phyloP scores from a whole-genome alignment of 2,888 invertebrate genomes.

The Philaethria dido region DNA sequence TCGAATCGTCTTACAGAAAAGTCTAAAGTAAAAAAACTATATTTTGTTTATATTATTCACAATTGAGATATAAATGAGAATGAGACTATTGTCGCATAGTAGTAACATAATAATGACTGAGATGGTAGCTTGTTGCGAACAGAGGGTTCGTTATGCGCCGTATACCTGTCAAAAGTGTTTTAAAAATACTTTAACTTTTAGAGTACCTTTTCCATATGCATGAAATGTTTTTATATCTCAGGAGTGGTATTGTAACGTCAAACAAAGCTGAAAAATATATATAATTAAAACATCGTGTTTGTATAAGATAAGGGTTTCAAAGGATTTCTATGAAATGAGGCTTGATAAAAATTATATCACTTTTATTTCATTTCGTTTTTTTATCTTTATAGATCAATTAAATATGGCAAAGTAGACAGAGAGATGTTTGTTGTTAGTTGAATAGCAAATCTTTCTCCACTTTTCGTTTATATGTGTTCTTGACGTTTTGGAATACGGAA shows the following conservation, averaged over 20 bases:
- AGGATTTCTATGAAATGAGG: not conserved
- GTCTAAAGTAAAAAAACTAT: not conserved
- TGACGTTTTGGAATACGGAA: too few species aligned
- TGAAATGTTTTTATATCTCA: conserved; percentile 76
- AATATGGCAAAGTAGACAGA: not conserved
- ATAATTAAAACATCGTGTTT: conserved; percentile 1
- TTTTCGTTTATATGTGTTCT: too few species aligned
- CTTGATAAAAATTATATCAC: not conserved
- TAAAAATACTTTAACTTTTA: conserved; percentile 68
- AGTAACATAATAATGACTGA: conserved; percentile 54
- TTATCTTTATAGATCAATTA: not conserved
- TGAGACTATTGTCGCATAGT: not conserved
- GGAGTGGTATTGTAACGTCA: conserved; percentile 63
- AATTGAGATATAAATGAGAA: conserved; percentile 2
- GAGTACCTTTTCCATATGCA: conserved; percentile 68
- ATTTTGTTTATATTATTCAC: not conserved
- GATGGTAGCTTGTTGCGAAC: conserved; percentile 61
- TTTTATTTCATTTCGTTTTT: not conserved
- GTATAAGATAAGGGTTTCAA: not conserved
- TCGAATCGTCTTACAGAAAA: not conserved
- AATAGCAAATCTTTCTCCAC: too few species aligned
- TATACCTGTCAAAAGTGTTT: conserved; percentile 73
- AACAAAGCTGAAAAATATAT: conserved; percentile 65
- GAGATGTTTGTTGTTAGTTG: too few species aligned
- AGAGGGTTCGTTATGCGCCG: conserved; percentile 59